phyloP scores from a whole-genome alignment of 2,113 vertebrate genomes.

The Pedionomus torquatus region DNA sequence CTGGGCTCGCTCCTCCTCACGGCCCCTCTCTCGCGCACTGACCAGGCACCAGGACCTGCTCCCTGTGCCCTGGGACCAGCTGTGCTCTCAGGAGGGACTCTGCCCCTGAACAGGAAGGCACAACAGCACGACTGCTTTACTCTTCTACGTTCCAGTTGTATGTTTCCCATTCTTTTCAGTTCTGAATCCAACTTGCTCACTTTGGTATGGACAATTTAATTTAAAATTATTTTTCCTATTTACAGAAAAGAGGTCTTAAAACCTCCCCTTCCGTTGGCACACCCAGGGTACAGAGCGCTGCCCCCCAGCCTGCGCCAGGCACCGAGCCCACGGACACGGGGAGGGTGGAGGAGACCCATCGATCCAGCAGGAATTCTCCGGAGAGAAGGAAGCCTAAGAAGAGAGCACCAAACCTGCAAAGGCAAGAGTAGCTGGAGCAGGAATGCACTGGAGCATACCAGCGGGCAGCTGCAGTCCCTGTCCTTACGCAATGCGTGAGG shows the following conservation, averaged over 20 bases:
- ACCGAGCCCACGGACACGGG: rapidly evolving
- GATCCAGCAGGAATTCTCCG: neutral
- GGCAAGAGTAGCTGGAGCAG: neutral
- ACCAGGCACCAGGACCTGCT: neutral
- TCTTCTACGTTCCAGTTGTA: neutral
- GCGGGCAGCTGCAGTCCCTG: neutral
- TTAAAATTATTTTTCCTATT: neutral
- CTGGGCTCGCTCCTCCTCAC: neutral
- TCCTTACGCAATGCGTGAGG: no score
- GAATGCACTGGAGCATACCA: neutral
- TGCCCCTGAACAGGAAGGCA: neutral
- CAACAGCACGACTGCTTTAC: neutral
- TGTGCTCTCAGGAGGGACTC: neutral
- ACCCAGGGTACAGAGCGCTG: neutral
- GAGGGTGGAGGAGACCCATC: neutral
- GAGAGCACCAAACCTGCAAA: neutral
- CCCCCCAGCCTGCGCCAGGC: neutral
- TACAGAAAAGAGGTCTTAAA: neutral
- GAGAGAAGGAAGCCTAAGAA: neutral
- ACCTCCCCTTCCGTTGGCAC: neutral
- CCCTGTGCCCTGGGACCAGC: neutral
- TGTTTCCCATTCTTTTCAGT: neutral
- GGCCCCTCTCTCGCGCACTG: neutral
- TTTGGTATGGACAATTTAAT: neutral
- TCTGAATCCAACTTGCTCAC: neutral